Evolutionary conservation across 2,888 invertebrate genomes (phyloP), one percentile per base, ranked within the genome.

Genomic region (Netelia inedita): DNA sequence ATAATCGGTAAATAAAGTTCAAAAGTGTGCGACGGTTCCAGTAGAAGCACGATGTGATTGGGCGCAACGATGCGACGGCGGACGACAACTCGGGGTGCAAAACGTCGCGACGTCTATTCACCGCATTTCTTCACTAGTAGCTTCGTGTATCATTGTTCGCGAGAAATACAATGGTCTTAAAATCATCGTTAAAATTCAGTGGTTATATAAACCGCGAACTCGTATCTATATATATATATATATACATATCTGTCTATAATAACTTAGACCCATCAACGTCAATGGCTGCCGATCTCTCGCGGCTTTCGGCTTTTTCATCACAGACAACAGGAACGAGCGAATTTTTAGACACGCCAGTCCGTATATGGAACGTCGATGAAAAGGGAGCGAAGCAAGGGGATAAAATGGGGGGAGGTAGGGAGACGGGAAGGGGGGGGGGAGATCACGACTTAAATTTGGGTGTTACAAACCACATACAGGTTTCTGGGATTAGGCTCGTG

Each of bases 401-500:
- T 23, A 53, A 53, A 76, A 57, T 59, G 66, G 65, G 78, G 55
- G 68, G 16, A 19, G 41, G 66, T n/a, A 16, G 16, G 1, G 57
- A 19, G 16, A 55, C 55, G 8, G n/a, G 19, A 46, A 61, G 71
- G 61, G 65, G 74, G 21, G 68, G 72, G 61, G 71, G 59, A n/a
- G 82, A 80, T 73, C 80, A 69, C 73, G 85, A 79, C 80, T 82
- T 85, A 73, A 66, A 87, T 85, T 87, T 59, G 86, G 87, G 87
- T 88, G 87, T 85, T 88, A 86, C 82, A 86, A 86, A 86, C 87
- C 88, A 65, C 85, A 88, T 88, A 88, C 88, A 88, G 88, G 88
- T 88, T 86, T 87, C 72, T 81, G 73, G 87, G 88, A 88, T 88
- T 87, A 87, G 85, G 80, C 82, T 83, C 79, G 79, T 81, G 79